A percentile compares a stretch with the other conserved stretches of the same genome.
These are phyloP conservation scores for Apolygus lucorum DNA, from an alignment of 1,140 invertebrate species.

Conservation along the genomic window DNA sequence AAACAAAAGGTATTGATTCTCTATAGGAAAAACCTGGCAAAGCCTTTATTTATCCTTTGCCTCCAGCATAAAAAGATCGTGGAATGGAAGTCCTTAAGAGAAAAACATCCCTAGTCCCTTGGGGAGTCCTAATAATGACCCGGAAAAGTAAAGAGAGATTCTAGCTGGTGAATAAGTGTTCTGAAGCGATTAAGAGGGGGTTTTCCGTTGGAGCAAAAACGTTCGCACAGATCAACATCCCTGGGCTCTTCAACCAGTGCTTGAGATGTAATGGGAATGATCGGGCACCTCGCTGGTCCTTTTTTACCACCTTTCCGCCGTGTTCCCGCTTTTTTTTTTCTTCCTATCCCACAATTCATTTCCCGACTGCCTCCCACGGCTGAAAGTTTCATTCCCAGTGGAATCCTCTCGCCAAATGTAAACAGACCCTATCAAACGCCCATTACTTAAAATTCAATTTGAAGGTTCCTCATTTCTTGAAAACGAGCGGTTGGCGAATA, in stretches of 20 bases:
- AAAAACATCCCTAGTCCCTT: background rate
- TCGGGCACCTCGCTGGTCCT: background rate
- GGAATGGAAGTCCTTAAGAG: background rate
- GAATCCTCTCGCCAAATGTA: background rate
- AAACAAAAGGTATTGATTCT: background rate
- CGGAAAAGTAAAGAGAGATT: background rate
- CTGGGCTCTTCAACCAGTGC: background rate
- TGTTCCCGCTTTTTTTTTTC: no score
- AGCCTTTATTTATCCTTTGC: background rate
- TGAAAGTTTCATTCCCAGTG: background rate
- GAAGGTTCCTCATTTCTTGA: constrained; percentile 9
- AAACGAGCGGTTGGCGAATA: background rate
- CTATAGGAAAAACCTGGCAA: background rate
- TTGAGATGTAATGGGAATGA: background rate
- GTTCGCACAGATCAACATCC: background rate
- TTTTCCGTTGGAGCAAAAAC: background rate
- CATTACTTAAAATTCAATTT: constrained; percentile 15
- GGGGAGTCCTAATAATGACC: background rate
- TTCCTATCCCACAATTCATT: background rate
- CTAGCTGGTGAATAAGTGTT: background rate
- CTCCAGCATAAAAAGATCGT: background rate
- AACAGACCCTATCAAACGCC: constrained; percentile 2
- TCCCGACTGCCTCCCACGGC: background rate
- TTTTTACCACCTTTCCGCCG: background rate
- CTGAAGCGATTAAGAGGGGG: background rate